Conservation (phyloP, 1,140 invertebrate genomes). For the Drosophila varians region DNA sequence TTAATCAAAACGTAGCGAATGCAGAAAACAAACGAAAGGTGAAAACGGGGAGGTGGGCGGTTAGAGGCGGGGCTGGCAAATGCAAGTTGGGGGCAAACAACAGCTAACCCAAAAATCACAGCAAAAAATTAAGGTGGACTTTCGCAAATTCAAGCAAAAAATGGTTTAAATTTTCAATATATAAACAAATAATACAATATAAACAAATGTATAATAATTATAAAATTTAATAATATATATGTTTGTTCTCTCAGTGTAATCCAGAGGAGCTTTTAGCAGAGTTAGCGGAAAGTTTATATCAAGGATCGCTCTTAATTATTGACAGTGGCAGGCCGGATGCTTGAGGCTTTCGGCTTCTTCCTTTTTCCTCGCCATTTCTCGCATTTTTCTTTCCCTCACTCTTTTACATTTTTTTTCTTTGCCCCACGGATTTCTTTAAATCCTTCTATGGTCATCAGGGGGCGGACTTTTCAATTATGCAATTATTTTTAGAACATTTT, state of each 20-base stretch:
- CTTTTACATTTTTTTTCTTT: neutral
- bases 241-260: conserved; percentile 17
- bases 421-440: neutral
- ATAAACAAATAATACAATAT: neutral
- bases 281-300: conserved; percentile 60
- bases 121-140: neutral
- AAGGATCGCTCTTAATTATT: conserved; percentile 66
- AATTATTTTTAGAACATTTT: neutral
- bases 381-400: neutral
- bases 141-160: neutral
- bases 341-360: conserved; percentile 29
- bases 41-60: neutral
- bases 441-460: neutral
- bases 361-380: neutral
- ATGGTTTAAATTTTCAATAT: no score
- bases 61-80: conserved; percentile 21
- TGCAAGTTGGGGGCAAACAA: conserved; percentile 5
- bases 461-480: neutral
- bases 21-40: conserved; percentile 18
- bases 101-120: neutral
- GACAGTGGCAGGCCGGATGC: conserved; percentile 54
- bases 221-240: no score
- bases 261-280: conserved; percentile 7
- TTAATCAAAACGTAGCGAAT: conserved; percentile 55
- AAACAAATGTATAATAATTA: neutral